Base-by-base conservation (phyloP, 2,797 vertebrate species). In the Anniella stebbinsi region DNA sequence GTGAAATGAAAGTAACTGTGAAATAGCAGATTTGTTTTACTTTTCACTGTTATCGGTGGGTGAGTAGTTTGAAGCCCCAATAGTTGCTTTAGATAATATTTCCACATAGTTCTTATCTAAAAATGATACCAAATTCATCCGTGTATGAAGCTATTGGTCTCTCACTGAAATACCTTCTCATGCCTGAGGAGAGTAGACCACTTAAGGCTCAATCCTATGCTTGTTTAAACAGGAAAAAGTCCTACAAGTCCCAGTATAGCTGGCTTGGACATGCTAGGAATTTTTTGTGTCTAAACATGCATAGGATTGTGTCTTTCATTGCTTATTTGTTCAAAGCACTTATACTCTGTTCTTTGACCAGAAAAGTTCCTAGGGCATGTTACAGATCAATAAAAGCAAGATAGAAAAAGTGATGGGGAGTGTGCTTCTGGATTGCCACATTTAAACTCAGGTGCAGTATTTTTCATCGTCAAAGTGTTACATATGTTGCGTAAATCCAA, bases 21-120 rank as follows among this genome's bases (percentile, higher is more conserved):
- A 89, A 67, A 69, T 77, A 54, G 88, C 81, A n/a, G 28, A n/a
- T 91, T 92, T 91, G 33, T 30, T 41, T 85, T 70, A 57, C 88
- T 92, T 83, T 77, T 91, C 80, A 84, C 77, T 5, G 28, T 51
- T 45, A 57, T n/a, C 91, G 90, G 10, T 10, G 51, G 70, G 28
- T 0, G 5, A 83, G 3, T 73, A 25, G 90, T 91, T 84, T 76
- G 30, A 77, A 75, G 51, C 76, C 80, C 45, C 45, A 60, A 23
- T 51, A 18, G 7, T 23, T 25, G 18, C 9, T 41, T 21, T 80
- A 7, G 3, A 18, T 18, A 4, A 11, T 7, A 36, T 63, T 18
- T 60, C 45, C 28, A 73, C 70, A 69, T 4, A 70, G 33, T 41
- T 88, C 1, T 57, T 0, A 73, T 18, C 18, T 28, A 23, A 54